Evolutionary conservation across 2,113 vertebrate species (phyloP).

Genomic region (Daphoenositta chrysoptera): DNA sequence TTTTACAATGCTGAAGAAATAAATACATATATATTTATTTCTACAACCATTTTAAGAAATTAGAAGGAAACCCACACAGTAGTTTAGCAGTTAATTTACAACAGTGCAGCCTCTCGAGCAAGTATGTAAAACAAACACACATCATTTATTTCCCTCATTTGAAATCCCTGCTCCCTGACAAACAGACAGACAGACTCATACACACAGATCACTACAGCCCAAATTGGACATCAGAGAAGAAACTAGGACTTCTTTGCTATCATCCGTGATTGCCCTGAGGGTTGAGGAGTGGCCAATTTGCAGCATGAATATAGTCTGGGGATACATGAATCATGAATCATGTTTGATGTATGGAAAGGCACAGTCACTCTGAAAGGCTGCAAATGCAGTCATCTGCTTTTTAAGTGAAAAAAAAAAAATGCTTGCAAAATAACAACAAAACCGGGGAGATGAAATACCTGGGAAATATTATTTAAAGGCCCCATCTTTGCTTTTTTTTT

Average conservation of each 20-base stretch:
- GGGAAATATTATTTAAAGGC: conserved; percentile 49
- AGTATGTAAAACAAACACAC: conserved; percentile 61
- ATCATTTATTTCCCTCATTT: conserved; percentile 61
- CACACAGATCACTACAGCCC: conserved; percentile 33
- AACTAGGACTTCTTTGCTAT: conserved; percentile 50
- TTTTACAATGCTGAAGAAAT: conserved; percentile 33
- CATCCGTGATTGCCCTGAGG: conserved; percentile 33
- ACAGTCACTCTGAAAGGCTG: conserved; percentile 48
- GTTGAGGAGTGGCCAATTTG: conserved; percentile 46
- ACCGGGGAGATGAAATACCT: conserved; percentile 46
- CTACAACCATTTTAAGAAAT: conserved; percentile 55
- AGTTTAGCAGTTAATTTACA: conserved; percentile 64
- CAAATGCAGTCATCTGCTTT: conserved; percentile 52
- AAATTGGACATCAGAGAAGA: conserved; percentile 49
- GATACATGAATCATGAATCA: conserved; percentile 46
- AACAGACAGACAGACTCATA: conserved; percentile 49
- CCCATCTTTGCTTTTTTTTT: conserved; percentile 33
- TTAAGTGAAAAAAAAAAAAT: conserved; percentile 14
- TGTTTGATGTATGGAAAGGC: conserved; percentile 42
- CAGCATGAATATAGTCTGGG: conserved; percentile 32
- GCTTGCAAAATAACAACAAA: conserved; percentile 39
- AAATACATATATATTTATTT: conserved; percentile 53
- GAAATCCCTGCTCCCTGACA: conserved; percentile 51
- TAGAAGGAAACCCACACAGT: conserved; percentile 45
- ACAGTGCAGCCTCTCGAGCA: conserved; percentile 17